A percentile compares a stretch with the other conserved stretches of the same genome.
Conservation (phyloP, 2,797 vertebrate genomes). For the Limosa lapponica region DNA sequence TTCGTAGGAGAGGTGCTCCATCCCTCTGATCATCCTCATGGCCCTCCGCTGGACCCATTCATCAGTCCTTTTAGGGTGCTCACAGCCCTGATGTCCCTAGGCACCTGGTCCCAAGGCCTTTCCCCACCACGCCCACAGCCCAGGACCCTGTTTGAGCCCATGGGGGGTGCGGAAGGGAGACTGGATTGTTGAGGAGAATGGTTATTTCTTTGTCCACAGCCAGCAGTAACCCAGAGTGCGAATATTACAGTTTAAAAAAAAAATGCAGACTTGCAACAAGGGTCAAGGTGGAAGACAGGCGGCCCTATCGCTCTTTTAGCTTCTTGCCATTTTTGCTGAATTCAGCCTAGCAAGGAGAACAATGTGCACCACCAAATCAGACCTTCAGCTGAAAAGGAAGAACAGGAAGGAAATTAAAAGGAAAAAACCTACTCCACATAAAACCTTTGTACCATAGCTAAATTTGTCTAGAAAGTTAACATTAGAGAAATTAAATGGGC, state of each 20-base stretch:
- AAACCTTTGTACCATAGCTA: slow-evolving; percentile 7
- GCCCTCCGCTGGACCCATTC: too few relatives aligned
- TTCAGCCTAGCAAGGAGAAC: background rate
- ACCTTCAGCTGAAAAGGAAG: background rate
- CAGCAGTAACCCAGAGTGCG: background rate
- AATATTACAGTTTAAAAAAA: background rate
- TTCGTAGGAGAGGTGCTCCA: too few relatives aligned
- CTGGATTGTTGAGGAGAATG: background rate
- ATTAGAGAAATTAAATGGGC: slow-evolving; percentile 4
- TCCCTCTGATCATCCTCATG: too few relatives aligned
- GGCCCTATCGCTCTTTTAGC: background rate
- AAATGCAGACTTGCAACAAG: background rate
- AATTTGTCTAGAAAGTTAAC: slow-evolving; percentile 36
- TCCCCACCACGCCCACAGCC: too few relatives aligned
- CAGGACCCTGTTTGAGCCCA: too few relatives aligned
- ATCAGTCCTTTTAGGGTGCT: too few relatives aligned
- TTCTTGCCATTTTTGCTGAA: background rate
- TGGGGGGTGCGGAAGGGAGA: too few relatives aligned
- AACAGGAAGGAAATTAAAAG: background rate
- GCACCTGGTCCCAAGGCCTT: too few relatives aligned
- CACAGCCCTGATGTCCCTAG: too few relatives aligned
- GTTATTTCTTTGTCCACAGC: background rate
- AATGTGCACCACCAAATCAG: background rate
- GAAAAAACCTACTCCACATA: slow-evolving; percentile 4
- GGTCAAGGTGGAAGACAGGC: background rate